A percentile compares a stretch with the other conserved stretches of the same genome.
These are phyloP conservation scores for Halesus radiatus DNA, from an alignment of 1,140 invertebrate species.

Conservation along the genomic window DNA sequence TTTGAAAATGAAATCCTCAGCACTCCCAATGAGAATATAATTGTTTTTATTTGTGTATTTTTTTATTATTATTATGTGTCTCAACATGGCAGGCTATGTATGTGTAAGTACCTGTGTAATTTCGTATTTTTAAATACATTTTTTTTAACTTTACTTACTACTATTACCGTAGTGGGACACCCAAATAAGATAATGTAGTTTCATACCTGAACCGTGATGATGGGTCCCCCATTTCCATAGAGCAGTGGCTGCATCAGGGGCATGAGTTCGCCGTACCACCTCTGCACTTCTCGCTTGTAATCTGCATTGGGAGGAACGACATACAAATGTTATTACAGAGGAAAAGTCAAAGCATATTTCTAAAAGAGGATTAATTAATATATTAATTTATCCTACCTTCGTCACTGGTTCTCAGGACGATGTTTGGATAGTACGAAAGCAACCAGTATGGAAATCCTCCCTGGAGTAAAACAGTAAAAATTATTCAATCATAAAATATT, in stretches of 20 bases:
- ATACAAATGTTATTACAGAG: not conserved
- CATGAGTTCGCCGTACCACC: conserved; percentile 75
- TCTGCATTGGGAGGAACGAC: conserved; percentile 60
- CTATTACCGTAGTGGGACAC: too few relatives aligned
- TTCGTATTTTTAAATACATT: too few relatives aligned
- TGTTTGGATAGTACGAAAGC: conserved; percentile 71
- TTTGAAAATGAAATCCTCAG: too few relatives aligned
- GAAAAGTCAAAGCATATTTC: too few relatives aligned
- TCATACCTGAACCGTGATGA: conserved; percentile 85
- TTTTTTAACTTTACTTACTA: too few relatives aligned
- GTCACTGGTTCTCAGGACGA: conserved; percentile 65
- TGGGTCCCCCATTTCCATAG: conserved; percentile 84
- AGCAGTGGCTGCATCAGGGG: conserved; percentile 71
- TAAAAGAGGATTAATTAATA: not conserved
- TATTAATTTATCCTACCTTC: conserved; percentile 26
- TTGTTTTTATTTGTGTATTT: too few relatives aligned
- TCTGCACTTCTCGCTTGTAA: conserved; percentile 75
- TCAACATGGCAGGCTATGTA: too few relatives aligned
- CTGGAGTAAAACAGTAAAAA: conserved; percentile 62
- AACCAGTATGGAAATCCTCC: conserved; percentile 83
- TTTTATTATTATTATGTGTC: too few relatives aligned
- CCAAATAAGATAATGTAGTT: too few relatives aligned
- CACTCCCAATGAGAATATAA: too few relatives aligned
- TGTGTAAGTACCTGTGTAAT: too few relatives aligned
- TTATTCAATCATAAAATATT: too few relatives aligned